These are phyloP conservation scores for Rhineura floridana DNA, from an alignment of 2,113 vertebrate genomes.

Conservation along the genomic window DNA sequence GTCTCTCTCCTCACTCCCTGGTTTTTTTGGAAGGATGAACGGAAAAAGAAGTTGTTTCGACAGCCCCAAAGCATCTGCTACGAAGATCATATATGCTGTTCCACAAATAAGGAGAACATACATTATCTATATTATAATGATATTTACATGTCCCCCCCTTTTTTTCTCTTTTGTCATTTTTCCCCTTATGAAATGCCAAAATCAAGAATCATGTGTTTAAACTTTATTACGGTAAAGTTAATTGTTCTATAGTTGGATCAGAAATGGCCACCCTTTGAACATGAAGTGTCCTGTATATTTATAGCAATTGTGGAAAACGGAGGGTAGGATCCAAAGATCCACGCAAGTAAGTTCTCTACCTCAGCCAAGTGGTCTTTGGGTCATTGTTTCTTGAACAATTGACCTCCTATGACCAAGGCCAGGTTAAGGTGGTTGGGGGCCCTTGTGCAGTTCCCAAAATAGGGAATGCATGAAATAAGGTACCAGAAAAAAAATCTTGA, in stretches of 20 bases:
- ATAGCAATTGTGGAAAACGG: background rate
- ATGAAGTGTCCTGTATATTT: background rate
- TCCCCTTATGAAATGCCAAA: background rate
- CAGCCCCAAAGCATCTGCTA: conserved; percentile 47
- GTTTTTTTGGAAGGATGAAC: conserved; percentile 51
- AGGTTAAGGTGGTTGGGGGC: too few species aligned
- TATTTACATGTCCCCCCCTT: background rate
- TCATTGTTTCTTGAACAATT: background rate
- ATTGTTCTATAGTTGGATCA: background rate
- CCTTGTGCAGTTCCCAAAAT: too few species aligned
- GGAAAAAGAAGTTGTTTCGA: conserved; percentile 31
- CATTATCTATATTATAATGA: background rate
- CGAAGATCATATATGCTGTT: conserved; percentile 14
- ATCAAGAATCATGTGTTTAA: background rate
- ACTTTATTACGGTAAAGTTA: background rate
- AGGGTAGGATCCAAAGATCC: too few species aligned
- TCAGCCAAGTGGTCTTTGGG: background rate
- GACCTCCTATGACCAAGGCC: too few species aligned
- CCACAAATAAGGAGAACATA: conserved; percentile 27
- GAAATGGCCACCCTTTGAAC: background rate
- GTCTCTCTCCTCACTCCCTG: background rate
- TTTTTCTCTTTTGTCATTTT: background rate
- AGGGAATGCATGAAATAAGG: too few species aligned
- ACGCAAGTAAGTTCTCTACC: background rate
- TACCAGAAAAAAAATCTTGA: too few species aligned